phyloP scores from a whole-genome alignment of 1,140 invertebrate genomes.

The Bicyclus anynana region DNA sequence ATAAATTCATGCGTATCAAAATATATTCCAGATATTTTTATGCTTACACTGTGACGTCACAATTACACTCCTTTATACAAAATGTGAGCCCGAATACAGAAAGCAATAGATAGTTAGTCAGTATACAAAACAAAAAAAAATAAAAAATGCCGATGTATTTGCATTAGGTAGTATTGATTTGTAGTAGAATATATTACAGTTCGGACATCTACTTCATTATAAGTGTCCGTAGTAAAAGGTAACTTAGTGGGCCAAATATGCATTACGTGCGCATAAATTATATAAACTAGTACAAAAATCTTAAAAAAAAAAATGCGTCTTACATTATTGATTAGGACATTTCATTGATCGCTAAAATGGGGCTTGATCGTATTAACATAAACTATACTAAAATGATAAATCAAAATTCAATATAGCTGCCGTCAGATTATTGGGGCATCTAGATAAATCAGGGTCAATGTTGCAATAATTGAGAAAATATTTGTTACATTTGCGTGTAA shows the following conservation, averaged over 20 bases:
- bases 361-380: too few species aligned
- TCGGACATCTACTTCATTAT: not conserved
- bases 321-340: conserved; percentile 38
- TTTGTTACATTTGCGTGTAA: too few species aligned
- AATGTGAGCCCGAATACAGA: conserved; percentile 1
- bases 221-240: not conserved
- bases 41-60: conserved; percentile 35
- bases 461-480: too few species aligned
- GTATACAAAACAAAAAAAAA: not conserved
- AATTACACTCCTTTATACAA: not conserved
- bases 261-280: not conserved
- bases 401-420: not conserved
- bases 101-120: not conserved
- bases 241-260: not conserved
- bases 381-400: not conserved
- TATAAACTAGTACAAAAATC: not conserved
- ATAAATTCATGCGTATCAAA: conserved; percentile 69
- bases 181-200: not conserved
- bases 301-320: conserved; percentile 6
- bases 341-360: conserved; percentile 40
- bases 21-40: conserved; percentile 61
- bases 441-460: too few species aligned
- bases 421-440: not conserved
- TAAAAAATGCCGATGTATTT: not conserved
- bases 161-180: not conserved